Conservation (phyloP, 2,797 vertebrate species). For the Scolopax rusticola region DNA sequence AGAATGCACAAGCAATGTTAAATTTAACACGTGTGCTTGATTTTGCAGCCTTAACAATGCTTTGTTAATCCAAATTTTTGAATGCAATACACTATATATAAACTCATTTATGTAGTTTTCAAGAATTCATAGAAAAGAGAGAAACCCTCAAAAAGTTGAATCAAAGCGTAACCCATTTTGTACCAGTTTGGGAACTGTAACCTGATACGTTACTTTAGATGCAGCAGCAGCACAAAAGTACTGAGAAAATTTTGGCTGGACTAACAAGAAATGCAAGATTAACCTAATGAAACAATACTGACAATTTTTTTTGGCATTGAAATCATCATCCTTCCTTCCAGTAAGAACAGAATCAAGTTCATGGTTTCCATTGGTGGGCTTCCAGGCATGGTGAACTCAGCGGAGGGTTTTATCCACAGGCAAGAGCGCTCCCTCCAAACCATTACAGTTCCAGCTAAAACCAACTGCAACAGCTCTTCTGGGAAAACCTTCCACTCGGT, state of each 20-base stretch:
- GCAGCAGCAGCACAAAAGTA: background rate
- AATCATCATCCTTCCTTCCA: accelerated
- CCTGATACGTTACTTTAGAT: accelerated
- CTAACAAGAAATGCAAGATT: background rate
- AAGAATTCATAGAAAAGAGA: background rate
- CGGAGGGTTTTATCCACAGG: background rate
- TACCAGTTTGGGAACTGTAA: background rate
- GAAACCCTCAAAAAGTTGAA: background rate
- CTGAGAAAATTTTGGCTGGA: background rate
- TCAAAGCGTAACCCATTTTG: accelerated
- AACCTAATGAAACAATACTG: background rate
- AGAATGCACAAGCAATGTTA: accelerated
- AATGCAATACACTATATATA: background rate
- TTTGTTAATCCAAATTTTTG: background rate
- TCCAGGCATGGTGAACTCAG: accelerated
- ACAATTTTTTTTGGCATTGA: background rate
- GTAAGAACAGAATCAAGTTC: background rate
- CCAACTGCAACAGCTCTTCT: background rate
- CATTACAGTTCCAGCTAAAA: background rate
- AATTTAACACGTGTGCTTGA: background rate
- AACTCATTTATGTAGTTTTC: background rate
- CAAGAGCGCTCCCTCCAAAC: background rate
- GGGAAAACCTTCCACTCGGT: accelerated
- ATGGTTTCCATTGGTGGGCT: background rate
- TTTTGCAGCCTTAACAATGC: background rate